phyloP scores from a whole-genome alignment of 2,797 vertebrate species.

The Urophycis tenuis region DNA sequence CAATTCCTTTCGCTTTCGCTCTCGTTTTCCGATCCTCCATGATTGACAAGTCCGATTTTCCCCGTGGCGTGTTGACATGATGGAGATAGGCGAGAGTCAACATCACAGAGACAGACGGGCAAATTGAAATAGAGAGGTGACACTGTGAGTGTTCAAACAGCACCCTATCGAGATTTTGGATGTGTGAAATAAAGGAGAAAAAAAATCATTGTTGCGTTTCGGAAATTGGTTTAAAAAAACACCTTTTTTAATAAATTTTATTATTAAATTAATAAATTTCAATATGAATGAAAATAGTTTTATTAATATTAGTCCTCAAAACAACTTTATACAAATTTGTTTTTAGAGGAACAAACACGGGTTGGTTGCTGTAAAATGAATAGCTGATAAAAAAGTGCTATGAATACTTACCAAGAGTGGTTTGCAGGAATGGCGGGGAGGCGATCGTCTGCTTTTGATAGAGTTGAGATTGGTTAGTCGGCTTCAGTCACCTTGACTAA shows the following conservation, averaged over 20 bases:
- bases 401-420: too few relatives aligned
- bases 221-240: not conserved
- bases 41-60: slow-evolving; percentile 4
- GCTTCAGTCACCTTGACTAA: not conserved
- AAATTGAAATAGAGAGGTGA: slow-evolving; percentile 7
- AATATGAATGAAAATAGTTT: too few relatives aligned
- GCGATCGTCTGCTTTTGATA: not conserved
- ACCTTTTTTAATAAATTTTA: too few relatives aligned
- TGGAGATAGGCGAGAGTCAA: slow-evolving; percentile 7
- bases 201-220: not conserved
- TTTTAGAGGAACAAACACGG: not conserved
- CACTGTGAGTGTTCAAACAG: not conserved
- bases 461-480: not conserved
- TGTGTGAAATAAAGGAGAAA: not conserved
- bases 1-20: not conserved
- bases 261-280: too few relatives aligned
- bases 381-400: too few relatives aligned
- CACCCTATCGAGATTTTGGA: not conserved
- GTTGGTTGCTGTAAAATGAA: not conserved
- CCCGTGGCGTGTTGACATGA: slow-evolving; percentile 1
- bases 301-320: too few relatives aligned
- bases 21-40: not conserved
- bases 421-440: too few relatives aligned
- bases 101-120: not conserved
- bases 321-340: too few relatives aligned